These are phyloP conservation scores for Anser brachyrhynchus DNA, from an alignment of 2,113 vertebrate genomes.

Conservation along the genomic window DNA sequence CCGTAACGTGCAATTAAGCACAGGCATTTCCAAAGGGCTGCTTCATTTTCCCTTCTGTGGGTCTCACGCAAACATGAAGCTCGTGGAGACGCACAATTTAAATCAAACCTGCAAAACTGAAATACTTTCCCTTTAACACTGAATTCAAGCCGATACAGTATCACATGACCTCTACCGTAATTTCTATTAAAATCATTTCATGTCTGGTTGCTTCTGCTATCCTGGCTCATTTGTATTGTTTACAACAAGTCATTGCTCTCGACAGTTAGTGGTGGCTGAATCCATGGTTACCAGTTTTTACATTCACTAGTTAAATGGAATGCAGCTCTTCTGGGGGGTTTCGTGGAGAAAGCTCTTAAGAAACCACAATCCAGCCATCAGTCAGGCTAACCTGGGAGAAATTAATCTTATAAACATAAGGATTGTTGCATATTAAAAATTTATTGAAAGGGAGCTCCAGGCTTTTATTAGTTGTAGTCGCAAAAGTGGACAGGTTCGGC, in stretches of 20 bases:
- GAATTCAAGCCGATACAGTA: conserved; percentile 71
- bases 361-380: conserved; percentile 80
- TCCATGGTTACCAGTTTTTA: conserved; percentile 86
- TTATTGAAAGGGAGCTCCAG: conserved; percentile 59
- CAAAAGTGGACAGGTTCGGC: conserved; percentile 51
- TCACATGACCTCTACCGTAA: conserved; percentile 85
- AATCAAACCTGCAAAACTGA: conserved; percentile 56
- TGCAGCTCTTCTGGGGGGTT: conserved; percentile 77
- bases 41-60: conserved; percentile 28
- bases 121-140: conserved; percentile 80
- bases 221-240: conserved; percentile 85
- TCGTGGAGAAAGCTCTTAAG: conserved; percentile 78
- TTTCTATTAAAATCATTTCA: conserved; percentile 86
- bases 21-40: conserved; percentile 24
- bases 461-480: conserved; percentile 55
- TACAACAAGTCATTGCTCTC: conserved; percentile 82
- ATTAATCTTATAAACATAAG: conserved; percentile 79
- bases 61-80: conserved; percentile 17
- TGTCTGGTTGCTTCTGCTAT: conserved; percentile 83
- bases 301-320: conserved; percentile 84
- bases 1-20: conserved; percentile 36
- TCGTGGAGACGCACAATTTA: conserved; percentile 34
- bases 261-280: conserved; percentile 80
- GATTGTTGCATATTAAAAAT: conserved; percentile 74
- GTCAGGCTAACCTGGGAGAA: conserved; percentile 81